Percentiles rank a stretch among this genome's conserved stretches.
Conservation (phyloP, 1,140 invertebrate genomes). For the Gryon sp. region DNA sequence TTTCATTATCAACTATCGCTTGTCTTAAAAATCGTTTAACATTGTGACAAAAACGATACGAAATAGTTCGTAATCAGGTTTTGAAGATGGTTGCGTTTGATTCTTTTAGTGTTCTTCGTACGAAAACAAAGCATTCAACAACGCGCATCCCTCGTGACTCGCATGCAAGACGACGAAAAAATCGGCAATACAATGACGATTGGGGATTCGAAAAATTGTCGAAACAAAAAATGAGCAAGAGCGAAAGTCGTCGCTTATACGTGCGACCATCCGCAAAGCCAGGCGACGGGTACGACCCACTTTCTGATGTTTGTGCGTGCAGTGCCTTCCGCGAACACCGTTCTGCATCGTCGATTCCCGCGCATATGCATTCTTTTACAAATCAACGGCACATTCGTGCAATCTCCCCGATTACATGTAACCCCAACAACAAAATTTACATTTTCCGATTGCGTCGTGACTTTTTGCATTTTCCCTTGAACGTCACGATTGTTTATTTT, state of each 20-base stretch:
- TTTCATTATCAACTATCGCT: too few species aligned
- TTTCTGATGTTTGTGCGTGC: slow-evolving; percentile 62
- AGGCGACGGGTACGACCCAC: slow-evolving; percentile 42
- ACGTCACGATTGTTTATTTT: slow-evolving; percentile 36
- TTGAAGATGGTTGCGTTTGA: too few species aligned
- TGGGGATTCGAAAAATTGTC: slow-evolving; percentile 20
- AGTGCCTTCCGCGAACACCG: slow-evolving; percentile 65
- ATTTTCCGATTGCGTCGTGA: slow-evolving; percentile 52
- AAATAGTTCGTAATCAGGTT: neutral
- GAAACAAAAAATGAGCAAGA: slow-evolving; percentile 31
- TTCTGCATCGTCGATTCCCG: slow-evolving; percentile 51
- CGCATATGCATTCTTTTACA: slow-evolving; percentile 52
- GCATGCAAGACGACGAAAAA: slow-evolving; percentile 24
- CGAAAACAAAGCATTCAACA: slow-evolving; percentile 11
- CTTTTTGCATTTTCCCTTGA: slow-evolving; percentile 19
- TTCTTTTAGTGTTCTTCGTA: too few species aligned
- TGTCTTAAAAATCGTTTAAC: too few species aligned
- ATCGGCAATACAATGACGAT: slow-evolving; percentile 41
- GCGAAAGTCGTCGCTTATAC: slow-evolving; percentile 52
- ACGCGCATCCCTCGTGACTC: slow-evolving; percentile 27
- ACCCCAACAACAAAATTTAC: slow-evolving; percentile 40
- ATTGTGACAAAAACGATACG: neutral
- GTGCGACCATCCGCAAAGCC: slow-evolving; percentile 44
- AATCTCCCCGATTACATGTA: slow-evolving; percentile 50
- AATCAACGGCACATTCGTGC: slow-evolving; percentile 49